Conservation (phyloP, 92 coral and sea anemone species). For the Blastomussa wellsi region DNA sequence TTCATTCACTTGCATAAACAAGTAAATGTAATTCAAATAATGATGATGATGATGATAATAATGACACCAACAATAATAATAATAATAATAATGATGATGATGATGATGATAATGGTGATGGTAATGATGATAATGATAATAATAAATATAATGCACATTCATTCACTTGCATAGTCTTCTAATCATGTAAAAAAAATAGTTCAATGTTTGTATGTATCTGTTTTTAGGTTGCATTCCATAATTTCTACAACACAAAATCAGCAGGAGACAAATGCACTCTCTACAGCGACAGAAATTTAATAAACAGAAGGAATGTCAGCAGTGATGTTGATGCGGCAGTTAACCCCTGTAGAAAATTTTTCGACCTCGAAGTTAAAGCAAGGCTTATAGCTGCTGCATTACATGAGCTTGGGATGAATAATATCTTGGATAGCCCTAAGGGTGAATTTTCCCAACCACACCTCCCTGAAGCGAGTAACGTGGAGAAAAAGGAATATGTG, state of each 20-base stretch:
- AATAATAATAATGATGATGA: too few species aligned
- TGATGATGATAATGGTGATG: too few species aligned
- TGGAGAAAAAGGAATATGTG: constrained; percentile 53
- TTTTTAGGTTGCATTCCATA: constrained; percentile 49
- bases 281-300: constrained; percentile 71
- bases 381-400: constrained; percentile 72
- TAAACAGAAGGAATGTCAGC: constrained; percentile 77
- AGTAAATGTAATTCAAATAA: too few species aligned
- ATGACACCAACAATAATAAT: too few species aligned
- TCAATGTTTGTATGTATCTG: constrained; percentile 13
- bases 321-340: constrained; percentile 69
- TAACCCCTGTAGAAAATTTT: constrained; percentile 67
- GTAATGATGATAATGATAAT: too few species aligned
- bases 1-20: constrained; percentile 9
- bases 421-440: constrained; percentile 47
- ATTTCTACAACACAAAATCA: constrained; percentile 62
- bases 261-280: constrained; percentile 70
- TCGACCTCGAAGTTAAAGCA: constrained; percentile 66
- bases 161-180: constrained; percentile 14
- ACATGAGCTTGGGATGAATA: constrained; percentile 67
- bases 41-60: too few species aligned
- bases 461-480: constrained; percentile 35
- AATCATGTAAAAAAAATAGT: constrained; percentile 20
- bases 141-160: too few species aligned
- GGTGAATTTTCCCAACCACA: constrained; percentile 31